phyloP scores from a whole-genome alignment of 2,888 invertebrate genomes.

The Congeria kusceri region DNA sequence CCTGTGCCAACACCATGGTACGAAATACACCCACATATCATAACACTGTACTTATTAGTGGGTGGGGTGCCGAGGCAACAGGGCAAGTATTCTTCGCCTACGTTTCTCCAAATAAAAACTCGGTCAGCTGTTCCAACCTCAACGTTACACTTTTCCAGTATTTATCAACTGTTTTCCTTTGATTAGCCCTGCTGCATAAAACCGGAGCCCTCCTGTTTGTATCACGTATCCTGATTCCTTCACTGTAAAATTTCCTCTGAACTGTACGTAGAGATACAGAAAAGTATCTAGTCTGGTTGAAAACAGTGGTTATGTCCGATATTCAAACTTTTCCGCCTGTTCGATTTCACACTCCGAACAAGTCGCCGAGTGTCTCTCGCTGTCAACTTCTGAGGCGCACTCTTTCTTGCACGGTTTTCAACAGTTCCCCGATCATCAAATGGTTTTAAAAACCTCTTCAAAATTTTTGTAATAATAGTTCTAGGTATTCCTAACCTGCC shows the following conservation, averaged over 20 bases:
- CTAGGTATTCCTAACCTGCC: neutral
- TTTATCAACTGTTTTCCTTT: slow-evolving; percentile 18
- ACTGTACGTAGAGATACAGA: slow-evolving; percentile 4
- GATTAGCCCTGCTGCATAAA: slow-evolving; percentile 11
- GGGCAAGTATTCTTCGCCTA: slow-evolving; percentile 19
- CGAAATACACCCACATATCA: slow-evolving; percentile 2
- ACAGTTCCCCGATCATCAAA: neutral
- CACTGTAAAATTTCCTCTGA: slow-evolving; percentile 2
- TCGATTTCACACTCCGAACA: neutral
- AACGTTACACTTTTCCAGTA: slow-evolving; percentile 21
- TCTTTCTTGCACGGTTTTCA: neutral
- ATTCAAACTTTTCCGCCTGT: slow-evolving; percentile 14
- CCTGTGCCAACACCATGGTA: neutral
- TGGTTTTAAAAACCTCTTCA: too few relatives aligned
- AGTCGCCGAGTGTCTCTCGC: slow-evolving; percentile 1
- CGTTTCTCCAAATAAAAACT: slow-evolving; percentile 19
- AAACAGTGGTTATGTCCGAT: slow-evolving; percentile 20
- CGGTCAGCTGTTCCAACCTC: neutral
- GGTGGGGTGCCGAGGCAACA: slow-evolving; percentile 1
- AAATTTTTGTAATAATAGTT: neutral
- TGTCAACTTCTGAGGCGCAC: neutral
- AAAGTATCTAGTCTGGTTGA: slow-evolving; percentile 12
- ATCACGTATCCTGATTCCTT: slow-evolving; percentile 11
- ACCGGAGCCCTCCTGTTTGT: slow-evolving; percentile 7
- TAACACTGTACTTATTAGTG: neutral